Evolutionary conservation across 2,113 vertebrate genomes (phyloP), one percentile per base, ranked within the genome.

Genomic region (Sorex araneus): DNA sequence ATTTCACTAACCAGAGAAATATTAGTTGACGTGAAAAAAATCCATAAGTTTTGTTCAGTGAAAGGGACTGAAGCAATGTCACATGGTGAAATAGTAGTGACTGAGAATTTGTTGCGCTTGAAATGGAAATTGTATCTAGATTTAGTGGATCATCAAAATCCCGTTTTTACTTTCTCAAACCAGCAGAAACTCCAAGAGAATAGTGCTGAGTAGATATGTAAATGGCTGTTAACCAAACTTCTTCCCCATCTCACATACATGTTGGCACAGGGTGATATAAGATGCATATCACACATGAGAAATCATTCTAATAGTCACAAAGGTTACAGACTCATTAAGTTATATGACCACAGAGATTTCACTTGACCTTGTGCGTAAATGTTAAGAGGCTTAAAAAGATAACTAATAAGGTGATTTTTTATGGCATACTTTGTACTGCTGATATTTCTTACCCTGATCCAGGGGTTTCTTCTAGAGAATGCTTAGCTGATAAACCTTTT

Each of bases 211-310:
- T 8, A 32, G 27, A 45, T 3, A 4, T 57, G 34, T 8, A 90
- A 71, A n/a, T 54, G 77, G 0, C 82, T 64, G 43, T 71, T 63
- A 78, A 47, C 5, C 13, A 77, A 40, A 40, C 21, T 8, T 11
- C 0, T 54, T n/a, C 2, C 5, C 0, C 1, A n/a, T 15, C 25
- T 6, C n/a, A 43, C 0, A 21, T 8, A 63, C 4, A 75, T 1
- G 43, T 8, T 79, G 0, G 16, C 1, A 78, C 36, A 45, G 18
- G 3, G 18, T 21, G 57, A 60, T 60, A 23, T 60, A 60, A 60
- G 18, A 60, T 60, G 18, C 21, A 60, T 60, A 60, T 60, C 1
- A 34, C 0, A 30, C 9, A 64, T 25, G 50, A 18, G 3, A 67
- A 7, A 4, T 36, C 8, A 66, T 47, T 91, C 18, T 54, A 32